Conservation (phyloP, 2,113 vertebrate genomes). For the Bettongia penicillata region DNA sequence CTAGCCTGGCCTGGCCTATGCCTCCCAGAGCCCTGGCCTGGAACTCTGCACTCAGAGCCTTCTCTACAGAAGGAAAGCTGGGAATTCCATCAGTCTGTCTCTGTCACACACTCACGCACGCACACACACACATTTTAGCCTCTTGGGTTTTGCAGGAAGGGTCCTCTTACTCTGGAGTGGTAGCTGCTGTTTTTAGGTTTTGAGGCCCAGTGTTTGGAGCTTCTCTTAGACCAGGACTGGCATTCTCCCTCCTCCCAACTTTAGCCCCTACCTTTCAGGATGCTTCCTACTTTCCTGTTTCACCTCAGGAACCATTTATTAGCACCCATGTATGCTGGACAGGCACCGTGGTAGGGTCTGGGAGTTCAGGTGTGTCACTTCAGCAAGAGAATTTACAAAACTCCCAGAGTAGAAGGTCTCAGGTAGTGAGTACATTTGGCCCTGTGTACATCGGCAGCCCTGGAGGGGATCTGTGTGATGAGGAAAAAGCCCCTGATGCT, state of each 20-base stretch:
- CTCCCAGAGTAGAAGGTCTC: too few species aligned
- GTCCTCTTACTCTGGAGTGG: not conserved
- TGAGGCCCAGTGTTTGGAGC: not conserved
- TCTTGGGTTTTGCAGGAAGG: too few species aligned
- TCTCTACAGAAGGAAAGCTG: not conserved
- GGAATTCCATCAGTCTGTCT: too few species aligned
- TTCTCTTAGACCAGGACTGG: not conserved
- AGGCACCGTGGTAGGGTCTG: not conserved
- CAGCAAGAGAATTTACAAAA: not conserved
- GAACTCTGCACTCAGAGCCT: not conserved
- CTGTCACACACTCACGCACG: too few species aligned
- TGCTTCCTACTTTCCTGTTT: not conserved
- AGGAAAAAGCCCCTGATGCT: too few species aligned
- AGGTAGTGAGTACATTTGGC: too few species aligned
- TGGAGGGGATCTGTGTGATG: too few species aligned
- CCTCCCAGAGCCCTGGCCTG: too few species aligned
- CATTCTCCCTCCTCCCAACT: accelerated
- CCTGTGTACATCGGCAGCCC: too few species aligned
- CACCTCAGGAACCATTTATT: not conserved
- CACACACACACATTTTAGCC: too few species aligned
- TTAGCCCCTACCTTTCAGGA: not conserved
- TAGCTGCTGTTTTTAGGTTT: not conserved
- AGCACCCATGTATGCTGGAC: not conserved
- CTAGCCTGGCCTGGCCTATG: too few species aligned
- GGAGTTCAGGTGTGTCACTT: not conserved